Evolutionary conservation across 1,140 invertebrate species (phyloP).

Genomic region (Dufourea novaeangliae): DNA sequence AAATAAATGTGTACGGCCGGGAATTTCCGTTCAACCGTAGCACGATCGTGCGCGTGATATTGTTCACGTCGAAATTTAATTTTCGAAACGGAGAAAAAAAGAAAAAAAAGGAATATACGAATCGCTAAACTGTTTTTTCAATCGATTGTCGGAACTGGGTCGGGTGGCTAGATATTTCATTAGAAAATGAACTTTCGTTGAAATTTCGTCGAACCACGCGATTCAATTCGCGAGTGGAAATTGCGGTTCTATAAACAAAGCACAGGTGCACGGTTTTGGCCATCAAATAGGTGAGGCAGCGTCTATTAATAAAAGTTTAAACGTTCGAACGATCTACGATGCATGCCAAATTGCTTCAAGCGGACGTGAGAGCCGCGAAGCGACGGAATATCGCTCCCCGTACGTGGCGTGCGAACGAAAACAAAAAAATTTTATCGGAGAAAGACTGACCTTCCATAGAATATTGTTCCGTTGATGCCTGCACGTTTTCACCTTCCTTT

Average conservation of each 20-base stretch:
- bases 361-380: background rate
- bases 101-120: background rate
- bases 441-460: background rate
- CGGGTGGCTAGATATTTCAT: too few species aligned
- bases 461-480: too few species aligned
- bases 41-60: background rate
- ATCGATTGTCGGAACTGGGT: background rate
- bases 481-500: too few species aligned
- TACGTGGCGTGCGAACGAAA: background rate
- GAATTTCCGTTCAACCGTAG: background rate
- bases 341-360: slow-evolving; percentile 58
- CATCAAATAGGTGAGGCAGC: slow-evolving; percentile 56
- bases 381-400: background rate
- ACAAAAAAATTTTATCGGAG: too few species aligned
- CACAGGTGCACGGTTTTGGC: slow-evolving; percentile 57
- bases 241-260: slow-evolving; percentile 40
- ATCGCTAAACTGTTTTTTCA: too few species aligned
- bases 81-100: background rate
- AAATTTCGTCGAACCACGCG: background rate
- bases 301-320: slow-evolving; percentile 65
- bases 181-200: background rate
- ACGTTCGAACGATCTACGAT: slow-evolving; percentile 50
- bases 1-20: background rate
- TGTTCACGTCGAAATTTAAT: background rate
- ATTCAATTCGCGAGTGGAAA: background rate